A percentile compares a stretch with the other conserved stretches of the same genome.
Evolutionary conservation across 1,140 invertebrate genomes (phyloP).

Genomic region (Leptopilina boulardi): DNA sequence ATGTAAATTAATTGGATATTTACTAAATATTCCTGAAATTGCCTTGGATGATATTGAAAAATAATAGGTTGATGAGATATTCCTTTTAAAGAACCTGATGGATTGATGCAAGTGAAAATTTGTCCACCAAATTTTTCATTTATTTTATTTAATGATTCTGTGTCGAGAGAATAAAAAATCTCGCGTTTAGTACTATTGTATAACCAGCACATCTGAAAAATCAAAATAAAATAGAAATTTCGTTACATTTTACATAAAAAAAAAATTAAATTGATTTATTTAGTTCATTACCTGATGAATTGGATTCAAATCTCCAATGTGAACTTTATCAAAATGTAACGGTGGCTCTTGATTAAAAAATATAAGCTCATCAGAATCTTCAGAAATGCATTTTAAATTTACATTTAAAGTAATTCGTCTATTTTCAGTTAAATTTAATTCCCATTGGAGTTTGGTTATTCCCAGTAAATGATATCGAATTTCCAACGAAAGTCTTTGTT

Average conservation of each 20-base stretch:
- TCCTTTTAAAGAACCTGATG: slow-evolving; percentile 45
- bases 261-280: too few species aligned
- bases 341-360: slow-evolving; percentile 43
- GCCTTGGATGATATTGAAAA: slow-evolving; percentile 62
- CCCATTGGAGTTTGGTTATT: slow-evolving; percentile 52
- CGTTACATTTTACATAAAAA: too few species aligned
- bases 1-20: neutral
- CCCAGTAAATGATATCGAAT: slow-evolving; percentile 40
- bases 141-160: slow-evolving; percentile 42
- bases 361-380: slow-evolving; percentile 36
- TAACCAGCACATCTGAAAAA: slow-evolving; percentile 59
- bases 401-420: slow-evolving; percentile 59
- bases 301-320: slow-evolving; percentile 54
- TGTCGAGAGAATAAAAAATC: slow-evolving; percentile 54
- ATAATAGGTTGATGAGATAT: slow-evolving; percentile 49
- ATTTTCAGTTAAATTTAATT: slow-evolving; percentile 59
- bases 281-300: slow-evolving; percentile 48
- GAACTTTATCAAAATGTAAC: slow-evolving; percentile 56
- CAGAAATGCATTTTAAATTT: slow-evolving; percentile 44
- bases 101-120: slow-evolving; percentile 58
- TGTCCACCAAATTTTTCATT: slow-evolving; percentile 55
- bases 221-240: neutral
- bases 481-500: slow-evolving; percentile 34
- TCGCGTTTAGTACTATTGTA: slow-evolving; percentile 56
- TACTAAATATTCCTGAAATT: slow-evolving; percentile 58